Percentiles rank a stretch among this genome's conserved stretches.
phyloP scores from a whole-genome alignment of 2,797 vertebrate species.

The Mormyrus hasselquistii region DNA sequence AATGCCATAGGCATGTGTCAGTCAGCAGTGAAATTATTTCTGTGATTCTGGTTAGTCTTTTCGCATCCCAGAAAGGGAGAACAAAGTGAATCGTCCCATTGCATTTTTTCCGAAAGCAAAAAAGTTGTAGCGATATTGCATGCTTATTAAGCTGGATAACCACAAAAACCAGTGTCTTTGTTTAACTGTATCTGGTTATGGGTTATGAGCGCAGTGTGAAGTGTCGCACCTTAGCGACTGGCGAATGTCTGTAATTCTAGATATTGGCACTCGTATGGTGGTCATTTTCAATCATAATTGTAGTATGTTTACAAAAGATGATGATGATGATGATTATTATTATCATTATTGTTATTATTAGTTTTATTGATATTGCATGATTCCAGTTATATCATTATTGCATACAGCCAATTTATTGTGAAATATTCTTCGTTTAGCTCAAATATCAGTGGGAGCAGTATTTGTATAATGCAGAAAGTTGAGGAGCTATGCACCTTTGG shows the following conservation, averaged over 20 bases:
- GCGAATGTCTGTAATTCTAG: no score
- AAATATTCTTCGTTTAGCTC: background rate
- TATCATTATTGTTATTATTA: no score
- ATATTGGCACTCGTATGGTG: no score
- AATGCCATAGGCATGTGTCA: background rate
- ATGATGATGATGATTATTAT: no score
- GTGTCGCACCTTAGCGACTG: no score
- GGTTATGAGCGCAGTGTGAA: slow-evolving; percentile 13
- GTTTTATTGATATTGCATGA: no score
- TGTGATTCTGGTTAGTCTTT: background rate
- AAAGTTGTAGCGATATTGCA: slow-evolving; percentile 22
- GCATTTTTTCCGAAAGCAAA: slow-evolving; percentile 19
- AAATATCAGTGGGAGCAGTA: background rate
- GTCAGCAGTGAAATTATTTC: background rate
- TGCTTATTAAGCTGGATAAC: slow-evolving; percentile 41
- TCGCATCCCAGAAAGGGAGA: background rate
- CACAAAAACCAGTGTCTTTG: slow-evolving; percentile 25
- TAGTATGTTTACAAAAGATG: no score
- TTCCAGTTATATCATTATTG: background rate
- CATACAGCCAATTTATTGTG: background rate
- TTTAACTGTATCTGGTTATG: slow-evolving; percentile 43
- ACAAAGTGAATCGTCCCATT: background rate
- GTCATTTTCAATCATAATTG: no score
- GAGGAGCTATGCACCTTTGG: background rate
- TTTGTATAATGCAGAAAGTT: background rate